These are phyloP conservation scores for Oncorhynchus kisutch DNA, from an alignment of 2,113 vertebrate species.

Conservation along the genomic window DNA sequence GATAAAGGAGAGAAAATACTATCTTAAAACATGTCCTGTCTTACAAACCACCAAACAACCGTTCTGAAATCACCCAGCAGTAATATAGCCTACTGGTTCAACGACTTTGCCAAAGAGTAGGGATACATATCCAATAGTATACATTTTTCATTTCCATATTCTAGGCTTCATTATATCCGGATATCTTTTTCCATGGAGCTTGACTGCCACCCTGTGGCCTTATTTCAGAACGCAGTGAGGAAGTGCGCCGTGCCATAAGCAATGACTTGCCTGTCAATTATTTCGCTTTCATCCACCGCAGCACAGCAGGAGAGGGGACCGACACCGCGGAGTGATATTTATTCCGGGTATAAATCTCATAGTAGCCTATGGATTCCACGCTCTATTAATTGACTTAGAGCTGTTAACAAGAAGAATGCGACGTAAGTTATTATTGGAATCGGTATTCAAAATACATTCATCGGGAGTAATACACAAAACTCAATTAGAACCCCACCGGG, in stretches of 20 bases:
- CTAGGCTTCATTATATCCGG: neutral
- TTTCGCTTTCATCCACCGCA: conserved; percentile 58
- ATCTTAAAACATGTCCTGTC: neutral
- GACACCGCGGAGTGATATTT: conserved; percentile 48
- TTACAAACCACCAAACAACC: too few relatives aligned
- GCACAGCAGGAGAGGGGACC: conserved; percentile 39
- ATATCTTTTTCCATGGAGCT: conserved; percentile 29
- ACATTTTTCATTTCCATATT: neutral
- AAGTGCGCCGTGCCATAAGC: conserved; percentile 32
- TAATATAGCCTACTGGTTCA: too few relatives aligned
- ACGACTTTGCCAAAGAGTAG: neutral
- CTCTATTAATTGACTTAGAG: conserved; percentile 71
- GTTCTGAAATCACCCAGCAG: too few relatives aligned
- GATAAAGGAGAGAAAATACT: conserved; percentile 23
- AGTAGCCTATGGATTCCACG: conserved; percentile 58
- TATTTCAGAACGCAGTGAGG: conserved; percentile 4
- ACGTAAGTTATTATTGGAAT: conserved; percentile 72
- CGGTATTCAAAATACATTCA: conserved; percentile 69
- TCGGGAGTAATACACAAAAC: conserved; percentile 60
- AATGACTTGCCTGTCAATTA: conserved; percentile 40
- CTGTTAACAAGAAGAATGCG: conserved; percentile 60
- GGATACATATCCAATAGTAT: neutral
- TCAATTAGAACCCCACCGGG: conserved; percentile 75
- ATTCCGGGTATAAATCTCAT: conserved; percentile 43
- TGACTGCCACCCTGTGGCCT: conserved; percentile 66